Percentiles rank a stretch among this genome's conserved stretches.
Conservation (phyloP, 2,113 vertebrate genomes). For the Amia ocellicauda region DNA sequence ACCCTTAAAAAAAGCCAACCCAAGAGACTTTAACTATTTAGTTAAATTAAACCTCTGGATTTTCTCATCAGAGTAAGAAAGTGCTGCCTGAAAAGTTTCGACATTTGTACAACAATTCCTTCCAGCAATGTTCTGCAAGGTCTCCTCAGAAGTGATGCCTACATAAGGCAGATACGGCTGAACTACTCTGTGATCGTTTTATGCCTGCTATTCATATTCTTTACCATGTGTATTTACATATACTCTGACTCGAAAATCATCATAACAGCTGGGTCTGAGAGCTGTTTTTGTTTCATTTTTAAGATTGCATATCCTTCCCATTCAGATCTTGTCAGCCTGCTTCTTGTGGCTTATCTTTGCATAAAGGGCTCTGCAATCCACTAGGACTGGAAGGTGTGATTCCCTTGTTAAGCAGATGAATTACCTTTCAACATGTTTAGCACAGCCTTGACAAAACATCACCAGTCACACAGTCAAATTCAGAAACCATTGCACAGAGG, state of each 20-base stretch:
- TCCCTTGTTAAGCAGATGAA: constrained; percentile 2
- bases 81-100: neutral
- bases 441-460: neutral
- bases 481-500: neutral
- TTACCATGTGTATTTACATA: neutral
- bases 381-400: neutral
- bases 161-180: neutral
- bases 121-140: neutral
- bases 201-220: constrained; percentile 3
- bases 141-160: neutral
- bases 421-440: neutral
- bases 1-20: neutral
- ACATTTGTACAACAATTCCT: neutral
- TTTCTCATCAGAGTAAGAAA: neutral
- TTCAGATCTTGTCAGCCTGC: constrained; percentile 2
- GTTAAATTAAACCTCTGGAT: neutral
- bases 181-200: neutral
- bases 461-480: neutral
- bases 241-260: neutral
- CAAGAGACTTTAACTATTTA: neutral
- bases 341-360: constrained; percentile 9
- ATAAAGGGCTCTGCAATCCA: constrained; percentile 5
- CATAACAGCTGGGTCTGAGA: neutral
- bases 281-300: constrained; percentile 11
- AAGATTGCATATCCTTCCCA: constrained; percentile 5